Base-by-base conservation (phyloP, 2,797 vertebrate species). In the Phoeniculus purpureus region DNA sequence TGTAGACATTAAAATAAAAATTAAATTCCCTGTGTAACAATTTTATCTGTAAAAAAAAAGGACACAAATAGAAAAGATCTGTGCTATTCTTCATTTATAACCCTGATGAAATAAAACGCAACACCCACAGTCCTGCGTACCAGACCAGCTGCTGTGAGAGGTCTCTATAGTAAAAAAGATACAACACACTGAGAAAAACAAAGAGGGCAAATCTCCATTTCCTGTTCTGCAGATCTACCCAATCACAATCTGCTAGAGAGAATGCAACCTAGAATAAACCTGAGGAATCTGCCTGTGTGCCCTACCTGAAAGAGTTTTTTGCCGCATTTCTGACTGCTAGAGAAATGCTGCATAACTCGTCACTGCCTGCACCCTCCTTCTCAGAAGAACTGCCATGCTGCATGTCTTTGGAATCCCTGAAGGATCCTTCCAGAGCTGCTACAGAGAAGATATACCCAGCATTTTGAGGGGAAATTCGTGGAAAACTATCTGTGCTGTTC, bases 371-470 rank as follows among this genome's bases (percentile, higher is more conserved):
- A 85, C 34, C 67, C 45, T 2, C 2, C 52, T 76, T 79, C 77
- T 68, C 83, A 90, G 77, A 80, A 78, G n/a, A 89, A 77, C 21
- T 66, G 64, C 56, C 62, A 66, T 78, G 85, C 87, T 52, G 79
- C 67, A 58, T 0, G 0, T 71, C 47, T 77, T 56, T 26, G 61
- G 37, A 67, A 80, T 59, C 51, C 43, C 81, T 8, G 20, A 77
- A 62, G 45, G 72, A n/a, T 31, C 90, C 58, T 91, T 87, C 75
- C 90, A 92, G 91, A 77, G 58, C 56, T 91, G 47, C 32, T 66
- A 8, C 31, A 70, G 71, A 68, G 32, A 27, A 59, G 60, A 16
- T 1, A 2, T 32, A 43, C 74, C 27, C 67, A 22, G 15, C 2
- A 10, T 32, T 52, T 2, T 22, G 48, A 62, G 65, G 34, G 74